Conservation (phyloP, 2,113 vertebrate genomes). For the Hippoglossus stenolepis region DNA sequence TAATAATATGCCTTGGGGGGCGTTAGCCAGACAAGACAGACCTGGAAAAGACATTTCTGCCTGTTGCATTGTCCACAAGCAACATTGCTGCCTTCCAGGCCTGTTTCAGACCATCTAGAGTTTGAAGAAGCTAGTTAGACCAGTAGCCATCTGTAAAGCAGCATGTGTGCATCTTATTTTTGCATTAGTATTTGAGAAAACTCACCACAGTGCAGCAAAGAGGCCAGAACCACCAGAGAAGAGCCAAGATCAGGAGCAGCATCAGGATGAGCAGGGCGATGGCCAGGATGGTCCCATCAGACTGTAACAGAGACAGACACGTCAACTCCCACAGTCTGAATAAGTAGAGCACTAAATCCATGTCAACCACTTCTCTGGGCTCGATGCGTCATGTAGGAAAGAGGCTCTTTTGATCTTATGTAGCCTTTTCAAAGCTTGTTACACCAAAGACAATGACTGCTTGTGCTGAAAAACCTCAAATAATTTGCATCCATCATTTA, state of each 20-base stretch:
- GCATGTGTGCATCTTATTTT: constrained; percentile 10
- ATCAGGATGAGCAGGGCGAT: constrained; percentile 94
- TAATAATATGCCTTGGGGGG: constrained; percentile 30
- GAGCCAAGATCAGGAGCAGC: constrained; percentile 88
- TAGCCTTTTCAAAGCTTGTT: not conserved
- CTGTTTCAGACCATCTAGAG: constrained; percentile 19
- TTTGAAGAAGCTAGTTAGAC: not conserved
- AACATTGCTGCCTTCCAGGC: constrained; percentile 7
- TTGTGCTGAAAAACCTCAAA: not conserved
- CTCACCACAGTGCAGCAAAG: constrained; percentile 99
- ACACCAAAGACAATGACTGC: not conserved
- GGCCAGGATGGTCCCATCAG: constrained; percentile 95
- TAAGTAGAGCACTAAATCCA: not conserved
- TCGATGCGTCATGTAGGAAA: not conserved
- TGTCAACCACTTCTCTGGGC: constrained; percentile 6
- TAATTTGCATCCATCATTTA: constrained; percentile 8
- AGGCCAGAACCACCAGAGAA: constrained; percentile 99
- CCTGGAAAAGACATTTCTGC: constrained; percentile 39
- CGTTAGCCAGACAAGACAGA: constrained; percentile 19
- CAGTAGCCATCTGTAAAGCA: constrained; percentile 18
- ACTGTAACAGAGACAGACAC: constrained; percentile 83
- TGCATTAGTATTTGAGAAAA: constrained; percentile 31
- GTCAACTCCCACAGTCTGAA: constrained; percentile 33
- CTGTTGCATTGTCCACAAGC: not conserved
- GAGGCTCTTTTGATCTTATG: not conserved